phyloP scores from a whole-genome alignment of 2,113 vertebrate species.

The Eonycteris spelaea region DNA sequence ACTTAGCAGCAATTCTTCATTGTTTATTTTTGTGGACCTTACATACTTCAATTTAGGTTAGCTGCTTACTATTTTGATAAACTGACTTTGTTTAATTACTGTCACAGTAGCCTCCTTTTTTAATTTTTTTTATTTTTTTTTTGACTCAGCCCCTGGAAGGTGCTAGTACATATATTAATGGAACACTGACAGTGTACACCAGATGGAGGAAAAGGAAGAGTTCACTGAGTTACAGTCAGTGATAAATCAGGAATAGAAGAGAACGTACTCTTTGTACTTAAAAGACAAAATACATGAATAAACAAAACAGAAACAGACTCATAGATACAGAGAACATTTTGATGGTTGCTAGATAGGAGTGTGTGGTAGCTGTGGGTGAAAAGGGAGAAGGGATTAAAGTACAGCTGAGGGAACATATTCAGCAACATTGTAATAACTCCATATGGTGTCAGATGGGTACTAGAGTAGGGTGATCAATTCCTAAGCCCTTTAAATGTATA shows the following conservation, averaged over 20 bases:
- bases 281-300: too few species aligned
- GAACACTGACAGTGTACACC: not conserved
- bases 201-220: not conserved
- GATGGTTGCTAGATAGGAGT: too few species aligned
- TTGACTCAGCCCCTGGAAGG: not conserved
- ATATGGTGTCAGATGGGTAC: too few species aligned
- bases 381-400: too few species aligned
- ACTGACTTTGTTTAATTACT: not conserved
- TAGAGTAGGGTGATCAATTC: too few species aligned
- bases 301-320: too few species aligned
- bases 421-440: too few species aligned
- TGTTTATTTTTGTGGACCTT: not conserved
- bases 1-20: not conserved
- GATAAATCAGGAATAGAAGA: not conserved
- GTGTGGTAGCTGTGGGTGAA: too few species aligned
- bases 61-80: not conserved
- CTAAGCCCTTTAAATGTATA: too few species aligned
- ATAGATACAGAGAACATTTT: too few species aligned
- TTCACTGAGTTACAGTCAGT: not conserved
- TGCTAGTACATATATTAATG: not conserved
- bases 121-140: too few species aligned
- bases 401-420: too few species aligned
- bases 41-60: not conserved
- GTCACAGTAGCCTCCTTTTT: not conserved
- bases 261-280: not conserved